Evolutionary conservation across 2,797 vertebrate species (phyloP).

Genomic region (Rhinella marina): DNA sequence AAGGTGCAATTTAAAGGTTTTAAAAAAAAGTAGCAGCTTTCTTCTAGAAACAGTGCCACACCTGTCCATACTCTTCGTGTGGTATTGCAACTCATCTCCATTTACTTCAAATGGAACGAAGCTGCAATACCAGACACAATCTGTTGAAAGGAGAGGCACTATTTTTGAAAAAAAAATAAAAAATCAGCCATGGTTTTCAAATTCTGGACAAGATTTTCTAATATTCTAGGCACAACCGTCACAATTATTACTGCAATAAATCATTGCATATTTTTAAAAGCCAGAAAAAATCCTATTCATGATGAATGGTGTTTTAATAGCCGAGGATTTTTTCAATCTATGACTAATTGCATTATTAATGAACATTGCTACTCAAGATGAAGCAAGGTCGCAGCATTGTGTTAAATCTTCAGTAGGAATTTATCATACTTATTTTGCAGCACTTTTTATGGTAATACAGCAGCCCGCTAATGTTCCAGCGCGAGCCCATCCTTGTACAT

Average conservation of each 20-base stretch:
- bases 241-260: neutral
- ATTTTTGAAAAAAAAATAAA: too few relatives aligned
- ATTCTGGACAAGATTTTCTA: neutral
- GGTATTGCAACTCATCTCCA: too few relatives aligned
- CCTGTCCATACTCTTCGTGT: too few relatives aligned
- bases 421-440: neutral
- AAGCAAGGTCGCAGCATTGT: neutral
- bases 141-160: too few relatives aligned
- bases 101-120: too few relatives aligned
- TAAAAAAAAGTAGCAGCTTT: too few relatives aligned
- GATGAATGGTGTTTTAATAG: neutral
- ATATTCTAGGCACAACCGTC: neutral
- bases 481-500: too few relatives aligned
- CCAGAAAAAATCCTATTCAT: neutral
- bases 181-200: neutral
- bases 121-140: too few relatives aligned
- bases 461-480: neutral
- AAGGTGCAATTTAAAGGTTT: too few relatives aligned
- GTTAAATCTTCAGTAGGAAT: neutral
- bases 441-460: neutral
- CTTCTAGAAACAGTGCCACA: too few relatives aligned
- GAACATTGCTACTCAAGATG: neutral
- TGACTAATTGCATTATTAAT: constrained; percentile 2
- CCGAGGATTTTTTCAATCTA: neutral
- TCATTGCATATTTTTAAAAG: neutral